Percentiles rank a stretch among this genome's conserved stretches.
Conservation (phyloP, 2,113 vertebrate genomes). For the Takifugu flavidus region DNA sequence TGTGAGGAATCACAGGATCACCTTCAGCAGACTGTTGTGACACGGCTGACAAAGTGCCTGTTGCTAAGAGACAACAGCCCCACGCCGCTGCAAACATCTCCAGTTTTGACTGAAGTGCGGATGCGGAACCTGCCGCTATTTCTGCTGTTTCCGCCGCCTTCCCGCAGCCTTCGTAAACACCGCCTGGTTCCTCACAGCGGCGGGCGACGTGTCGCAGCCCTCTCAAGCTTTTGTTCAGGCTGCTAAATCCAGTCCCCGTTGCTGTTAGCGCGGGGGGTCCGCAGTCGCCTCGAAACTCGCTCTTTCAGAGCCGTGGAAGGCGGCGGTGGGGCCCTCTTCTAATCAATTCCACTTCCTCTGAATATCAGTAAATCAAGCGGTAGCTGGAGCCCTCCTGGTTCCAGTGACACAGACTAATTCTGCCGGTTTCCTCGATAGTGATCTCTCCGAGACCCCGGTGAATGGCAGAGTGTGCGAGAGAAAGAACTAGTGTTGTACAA, state of each 20-base stretch:
- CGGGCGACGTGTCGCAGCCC: constrained; percentile 68
- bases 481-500: constrained; percentile 51
- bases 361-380: constrained; percentile 73
- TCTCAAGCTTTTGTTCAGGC: constrained; percentile 64
- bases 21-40: constrained; percentile 30
- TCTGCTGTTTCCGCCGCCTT: constrained; percentile 51
- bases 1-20: constrained; percentile 5
- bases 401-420: constrained; percentile 58
- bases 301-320: constrained; percentile 2
- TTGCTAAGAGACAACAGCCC: constrained; percentile 60
- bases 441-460: constrained; percentile 68
- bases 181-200: not conserved
- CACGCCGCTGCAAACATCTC: constrained; percentile 13
- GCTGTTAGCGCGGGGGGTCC: constrained; percentile 29
- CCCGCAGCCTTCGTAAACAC: constrained; percentile 25
- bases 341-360: constrained; percentile 67
- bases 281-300: constrained; percentile 63
- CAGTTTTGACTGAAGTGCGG: constrained; percentile 34
- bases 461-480: constrained; percentile 38
- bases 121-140: constrained; percentile 42
- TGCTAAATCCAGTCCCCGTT: constrained; percentile 63
- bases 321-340: constrained; percentile 40
- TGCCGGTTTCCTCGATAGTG: constrained; percentile 65
- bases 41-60: constrained; percentile 39
- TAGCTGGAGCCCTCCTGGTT: constrained; percentile 39